phyloP scores from a whole-genome alignment of 1,140 invertebrate genomes.

The Sycobia sp. region DNA sequence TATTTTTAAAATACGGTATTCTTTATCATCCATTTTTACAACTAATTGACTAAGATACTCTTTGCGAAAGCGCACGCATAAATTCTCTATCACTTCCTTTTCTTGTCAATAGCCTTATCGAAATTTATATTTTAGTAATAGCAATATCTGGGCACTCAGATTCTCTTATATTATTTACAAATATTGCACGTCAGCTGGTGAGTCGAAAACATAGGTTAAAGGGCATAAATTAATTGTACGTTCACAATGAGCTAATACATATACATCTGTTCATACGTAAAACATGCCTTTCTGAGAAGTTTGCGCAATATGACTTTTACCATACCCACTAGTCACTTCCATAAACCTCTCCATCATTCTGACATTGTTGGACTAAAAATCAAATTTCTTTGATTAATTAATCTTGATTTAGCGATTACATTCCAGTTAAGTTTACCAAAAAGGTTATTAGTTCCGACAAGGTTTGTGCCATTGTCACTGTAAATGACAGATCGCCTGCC shows the following conservation, averaged over 20 bases:
- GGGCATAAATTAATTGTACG: constrained; percentile 1
- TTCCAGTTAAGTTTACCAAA: constrained; percentile 46
- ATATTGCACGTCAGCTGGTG: constrained; percentile 32
- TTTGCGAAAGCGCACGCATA: constrained; percentile 37
- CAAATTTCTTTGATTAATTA: constrained; percentile 46
- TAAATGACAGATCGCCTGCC: constrained; percentile 49
- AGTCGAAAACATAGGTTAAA: no score
- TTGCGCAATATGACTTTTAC: constrained; percentile 42
- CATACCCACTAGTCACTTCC: constrained; percentile 47
- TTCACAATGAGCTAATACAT: constrained; percentile 38
- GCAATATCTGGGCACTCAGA: constrained; percentile 38
- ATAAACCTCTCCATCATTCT: constrained; percentile 50
- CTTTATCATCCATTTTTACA: constrained; percentile 8
- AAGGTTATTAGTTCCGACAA: constrained; percentile 43
- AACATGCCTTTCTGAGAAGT: constrained; percentile 39
- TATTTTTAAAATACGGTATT: neutral
- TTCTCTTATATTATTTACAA: constrained; percentile 38
- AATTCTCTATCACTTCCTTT: constrained; percentile 35
- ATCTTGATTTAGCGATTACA: constrained; percentile 31
- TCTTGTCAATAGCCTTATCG: constrained; percentile 17
- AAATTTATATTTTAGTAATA: constrained; percentile 22
- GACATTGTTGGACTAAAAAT: constrained; percentile 54
- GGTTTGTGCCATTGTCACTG: constrained; percentile 55
- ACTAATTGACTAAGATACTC: no score
- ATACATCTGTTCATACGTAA: constrained; percentile 46